phyloP scores from a whole-genome alignment of 2,888 invertebrate genomes.

The Dexiosoma caninum region DNA sequence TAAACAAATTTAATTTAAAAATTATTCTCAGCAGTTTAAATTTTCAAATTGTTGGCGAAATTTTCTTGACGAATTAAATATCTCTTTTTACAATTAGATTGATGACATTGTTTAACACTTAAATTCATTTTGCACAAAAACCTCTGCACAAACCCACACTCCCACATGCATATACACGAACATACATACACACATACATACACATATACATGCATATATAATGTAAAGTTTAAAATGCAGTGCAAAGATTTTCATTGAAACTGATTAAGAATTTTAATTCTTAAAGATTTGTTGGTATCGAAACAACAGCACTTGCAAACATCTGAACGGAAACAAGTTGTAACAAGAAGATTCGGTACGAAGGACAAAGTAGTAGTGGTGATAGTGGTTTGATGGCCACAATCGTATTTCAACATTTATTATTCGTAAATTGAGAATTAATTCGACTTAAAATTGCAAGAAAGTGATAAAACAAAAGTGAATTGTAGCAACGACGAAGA shows the following conservation, averaged over 20 bases:
- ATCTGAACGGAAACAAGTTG: neutral
- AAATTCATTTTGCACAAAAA: conserved; percentile 30
- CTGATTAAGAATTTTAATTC: conserved; percentile 45
- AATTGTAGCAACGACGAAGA: neutral
- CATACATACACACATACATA: neutral
- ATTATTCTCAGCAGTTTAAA: too few species aligned
- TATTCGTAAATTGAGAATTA: conserved; percentile 52
- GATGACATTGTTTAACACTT: conserved; percentile 40
- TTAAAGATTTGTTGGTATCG: conserved; percentile 24
- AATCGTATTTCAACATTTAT: conserved; percentile 51
- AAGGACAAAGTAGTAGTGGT: conserved; percentile 14
- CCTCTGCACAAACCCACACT: conserved; percentile 2
- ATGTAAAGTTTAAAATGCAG: neutral
- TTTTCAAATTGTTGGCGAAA: neutral
- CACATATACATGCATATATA: neutral
- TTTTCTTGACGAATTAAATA: neutral
- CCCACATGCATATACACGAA: neutral
- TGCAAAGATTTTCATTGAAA: conserved; percentile 25
- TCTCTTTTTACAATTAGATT: neutral
- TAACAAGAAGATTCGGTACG: neutral
- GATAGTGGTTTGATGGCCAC: conserved; percentile 52
- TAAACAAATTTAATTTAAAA: neutral
- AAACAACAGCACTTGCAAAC: conserved; percentile 14
- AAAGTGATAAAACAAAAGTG: conserved; percentile 4
- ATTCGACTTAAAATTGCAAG: conserved; percentile 40